Evolutionary conservation across 2,888 invertebrate species (phyloP), one percentile per base, ranked within the genome.

Genomic region (Diplazon laetatorius): DNA sequence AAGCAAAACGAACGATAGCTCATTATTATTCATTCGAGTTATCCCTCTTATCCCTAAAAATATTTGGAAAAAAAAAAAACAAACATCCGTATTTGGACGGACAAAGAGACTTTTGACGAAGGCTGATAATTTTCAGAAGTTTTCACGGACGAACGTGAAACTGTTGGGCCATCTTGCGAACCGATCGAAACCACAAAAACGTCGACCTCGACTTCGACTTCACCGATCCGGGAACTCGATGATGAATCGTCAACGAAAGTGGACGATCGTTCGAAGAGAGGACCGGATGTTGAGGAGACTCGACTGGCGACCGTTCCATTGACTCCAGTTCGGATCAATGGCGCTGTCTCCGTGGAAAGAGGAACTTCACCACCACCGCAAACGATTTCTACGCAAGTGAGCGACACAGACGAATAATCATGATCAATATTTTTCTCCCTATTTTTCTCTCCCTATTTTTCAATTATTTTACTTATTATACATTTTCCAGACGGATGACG

Each of bases 281-380:
- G n/a, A n/a, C n/a, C n/a, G n/a, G n/a, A n/a, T n/a, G n/a, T n/a
- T n/a, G n/a, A n/a, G n/a, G n/a, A n/a, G n/a, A n/a, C n/a, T n/a
- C n/a, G n/a, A n/a, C n/a, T n/a, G 73, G 2, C 42, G 50, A n/a
- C n/a, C 12, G 10, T 25, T 9, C 59, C 9, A 25, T 44, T 8
- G 65, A 30, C 18, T 42, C 16, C 6, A 20, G 6, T 14, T n/a
- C n/a, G n/a, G n/a, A 39, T 59, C 0, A 52, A 74, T 18, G 59
- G 30, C 16, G 39, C 71, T 39, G 14, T 66, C 52, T 80, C 80
- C 22, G 73, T 62, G 35, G 81, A 82, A 65, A 82, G 52, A 65
- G 96, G 95, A 76, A 97, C 97, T 37, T 97, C 96, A 37, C 97
- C 97, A 50, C 96, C 96, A 37, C 97, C 97, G 1, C 97, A 97